Conservation (phyloP, 2,888 invertebrate species). For the Perithous albicinctus region DNA sequence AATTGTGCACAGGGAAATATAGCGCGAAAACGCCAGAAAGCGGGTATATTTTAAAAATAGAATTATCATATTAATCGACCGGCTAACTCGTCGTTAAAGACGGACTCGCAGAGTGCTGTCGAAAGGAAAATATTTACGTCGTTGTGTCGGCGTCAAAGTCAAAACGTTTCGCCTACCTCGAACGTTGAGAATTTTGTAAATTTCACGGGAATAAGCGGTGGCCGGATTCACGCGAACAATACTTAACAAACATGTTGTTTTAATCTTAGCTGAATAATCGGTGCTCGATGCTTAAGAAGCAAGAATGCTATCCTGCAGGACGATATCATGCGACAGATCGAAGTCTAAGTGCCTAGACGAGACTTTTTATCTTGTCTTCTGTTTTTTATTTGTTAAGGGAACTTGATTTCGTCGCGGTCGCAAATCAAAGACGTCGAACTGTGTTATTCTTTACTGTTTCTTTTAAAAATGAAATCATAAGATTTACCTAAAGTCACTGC, state of each 20-base stretch:
- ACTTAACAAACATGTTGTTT: constrained; percentile 5
- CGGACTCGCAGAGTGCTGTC: not conserved
- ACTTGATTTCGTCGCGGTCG: not conserved
- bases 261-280: constrained; percentile 17
- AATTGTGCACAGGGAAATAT: constrained; percentile 36
- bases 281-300: constrained; percentile 17
- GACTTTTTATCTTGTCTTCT: constrained; percentile 50
- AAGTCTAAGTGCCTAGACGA: constrained; percentile 64
- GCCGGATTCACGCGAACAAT: constrained; percentile 4
- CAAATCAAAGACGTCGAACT: not conserved
- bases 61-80: constrained; percentile 53
- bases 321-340: constrained; percentile 42
- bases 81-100: constrained; percentile 41
- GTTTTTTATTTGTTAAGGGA: constrained; percentile 14
- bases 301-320: constrained; percentile 10
- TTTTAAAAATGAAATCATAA: not conserved
- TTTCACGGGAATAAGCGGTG: not conserved
- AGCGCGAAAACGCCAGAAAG: constrained; percentile 35
- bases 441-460: not conserved
- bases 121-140: constrained; percentile 3
- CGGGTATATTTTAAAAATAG: constrained; percentile 60
- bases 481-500: not conserved
- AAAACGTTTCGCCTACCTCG: constrained; percentile 57
- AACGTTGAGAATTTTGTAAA: constrained; percentile 24
- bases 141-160: constrained; percentile 16